Evolutionary conservation across 1,140 invertebrate species (phyloP).

Genomic region (Dendrolimus kikuchii): DNA sequence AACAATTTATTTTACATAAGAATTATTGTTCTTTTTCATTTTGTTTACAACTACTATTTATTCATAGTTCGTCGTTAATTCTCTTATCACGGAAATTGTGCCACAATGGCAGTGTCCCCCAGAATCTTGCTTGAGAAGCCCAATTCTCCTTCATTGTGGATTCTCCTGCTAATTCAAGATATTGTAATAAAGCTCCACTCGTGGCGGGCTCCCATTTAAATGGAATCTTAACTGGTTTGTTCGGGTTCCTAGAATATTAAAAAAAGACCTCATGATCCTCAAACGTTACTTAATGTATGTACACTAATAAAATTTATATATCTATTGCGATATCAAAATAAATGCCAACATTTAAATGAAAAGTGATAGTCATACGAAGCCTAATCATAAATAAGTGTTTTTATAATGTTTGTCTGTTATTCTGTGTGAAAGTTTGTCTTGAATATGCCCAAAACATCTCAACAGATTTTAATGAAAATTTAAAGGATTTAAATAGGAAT

Average conservation of each 20-base stretch:
- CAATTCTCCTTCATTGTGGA: slow-evolving; percentile 34
- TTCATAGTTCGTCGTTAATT: slow-evolving; percentile 35
- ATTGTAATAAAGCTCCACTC: slow-evolving; percentile 30
- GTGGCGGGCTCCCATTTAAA: slow-evolving; percentile 35
- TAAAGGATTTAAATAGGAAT: too few species aligned
- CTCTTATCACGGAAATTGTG: slow-evolving; percentile 24
- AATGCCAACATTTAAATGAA: too few species aligned
- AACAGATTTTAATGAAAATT: too few species aligned
- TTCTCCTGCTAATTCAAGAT: slow-evolving; percentile 31
- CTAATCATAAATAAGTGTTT: too few species aligned
- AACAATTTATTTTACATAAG: too few species aligned
- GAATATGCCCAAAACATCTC: too few species aligned
- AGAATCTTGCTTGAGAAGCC: slow-evolving; percentile 29
- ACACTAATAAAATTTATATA: too few species aligned
- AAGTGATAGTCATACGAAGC: too few species aligned
- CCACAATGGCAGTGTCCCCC: slow-evolving; percentile 44
- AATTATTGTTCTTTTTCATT: not conserved
- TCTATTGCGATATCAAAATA: too few species aligned
- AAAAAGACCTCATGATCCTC: not conserved
- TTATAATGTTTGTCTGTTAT: too few species aligned
- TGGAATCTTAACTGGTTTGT: slow-evolving; percentile 32
- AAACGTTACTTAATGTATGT: not conserved
- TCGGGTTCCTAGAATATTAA: slow-evolving; percentile 37
- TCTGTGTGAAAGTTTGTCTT: too few species aligned
- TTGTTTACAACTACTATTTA: not conserved